These are phyloP conservation scores for Antechinus flavipes DNA, from an alignment of 2,113 vertebrate genomes.

Conservation along the genomic window DNA sequence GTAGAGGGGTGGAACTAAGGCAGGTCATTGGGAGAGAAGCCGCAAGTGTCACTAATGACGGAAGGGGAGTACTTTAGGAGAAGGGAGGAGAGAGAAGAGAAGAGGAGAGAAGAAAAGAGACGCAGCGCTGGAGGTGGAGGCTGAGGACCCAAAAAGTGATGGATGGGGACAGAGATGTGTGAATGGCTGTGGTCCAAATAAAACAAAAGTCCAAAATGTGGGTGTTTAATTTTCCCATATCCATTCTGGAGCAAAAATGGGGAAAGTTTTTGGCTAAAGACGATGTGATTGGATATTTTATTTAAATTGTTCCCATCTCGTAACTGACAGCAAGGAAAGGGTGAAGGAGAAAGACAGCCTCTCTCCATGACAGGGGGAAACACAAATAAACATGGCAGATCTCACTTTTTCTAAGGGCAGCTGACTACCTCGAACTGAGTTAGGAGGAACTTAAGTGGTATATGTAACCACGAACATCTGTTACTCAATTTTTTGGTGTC, in stretches of 20 bases:
- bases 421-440: conserved; percentile 26
- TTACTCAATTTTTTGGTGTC: not conserved
- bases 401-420: not conserved
- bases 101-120: not conserved
- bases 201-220: not conserved
- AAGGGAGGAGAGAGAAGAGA: not conserved
- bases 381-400: conserved; percentile 20
- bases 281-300: not conserved
- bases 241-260: not conserved
- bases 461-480: not conserved
- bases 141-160: not conserved
- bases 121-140: not conserved
- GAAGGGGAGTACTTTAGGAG: not conserved
- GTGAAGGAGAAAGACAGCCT: not conserved
- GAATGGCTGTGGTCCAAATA: not conserved
- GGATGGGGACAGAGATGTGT: not conserved
- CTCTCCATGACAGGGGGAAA: not conserved
- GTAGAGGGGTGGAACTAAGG: not conserved
- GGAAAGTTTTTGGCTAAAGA: not conserved
- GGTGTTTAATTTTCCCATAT: not conserved
- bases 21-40: not conserved
- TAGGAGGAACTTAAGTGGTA: not conserved
- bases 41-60: not conserved
- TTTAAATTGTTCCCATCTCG: not conserved
- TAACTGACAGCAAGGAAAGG: not conserved